Percentiles rank a stretch among this genome's conserved stretches.
These are phyloP conservation scores for Mactromeris polynyma DNA, from an alignment of 2,888 invertebrate genomes.

Conservation along the genomic window DNA sequence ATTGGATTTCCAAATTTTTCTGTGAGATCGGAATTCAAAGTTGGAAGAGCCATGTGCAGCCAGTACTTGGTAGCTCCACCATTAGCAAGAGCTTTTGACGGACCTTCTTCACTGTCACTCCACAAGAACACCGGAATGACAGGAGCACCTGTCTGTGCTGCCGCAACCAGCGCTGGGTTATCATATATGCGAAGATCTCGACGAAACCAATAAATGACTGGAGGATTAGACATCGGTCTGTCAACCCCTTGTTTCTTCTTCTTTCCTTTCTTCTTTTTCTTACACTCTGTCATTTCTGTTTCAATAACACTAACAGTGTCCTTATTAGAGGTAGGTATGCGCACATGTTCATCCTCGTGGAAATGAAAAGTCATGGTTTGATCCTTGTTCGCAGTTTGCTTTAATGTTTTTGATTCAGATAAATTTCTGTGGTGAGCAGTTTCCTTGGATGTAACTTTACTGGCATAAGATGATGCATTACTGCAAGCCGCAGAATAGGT, in stretches of 20 bases:
- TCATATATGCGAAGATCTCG: slow-evolving; percentile 75
- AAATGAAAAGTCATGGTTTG: not conserved
- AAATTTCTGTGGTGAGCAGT: not conserved
- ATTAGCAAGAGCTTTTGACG: slow-evolving; percentile 69
- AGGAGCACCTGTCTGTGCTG: slow-evolving; percentile 62
- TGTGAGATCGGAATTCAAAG: slow-evolving; percentile 58
- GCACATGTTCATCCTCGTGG: not conserved
- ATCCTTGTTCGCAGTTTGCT: not conserved
- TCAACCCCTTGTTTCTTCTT: slow-evolving; percentile 61
- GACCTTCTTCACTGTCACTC: slow-evolving; percentile 74
- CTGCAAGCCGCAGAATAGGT: not conserved
- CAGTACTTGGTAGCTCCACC: slow-evolving; percentile 78
- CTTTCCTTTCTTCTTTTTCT: slow-evolving; percentile 54
- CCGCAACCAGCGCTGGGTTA: slow-evolving; percentile 74
- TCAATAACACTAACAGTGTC: not conserved
- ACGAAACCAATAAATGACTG: slow-evolving; percentile 74
- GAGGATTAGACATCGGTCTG: slow-evolving; percentile 57
- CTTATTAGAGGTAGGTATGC: no score
- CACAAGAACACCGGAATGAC: slow-evolving; percentile 73
- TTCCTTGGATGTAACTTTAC: not conserved
- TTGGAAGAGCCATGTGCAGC: slow-evolving; percentile 73
- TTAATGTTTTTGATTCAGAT: not conserved
- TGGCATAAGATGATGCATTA: not conserved
- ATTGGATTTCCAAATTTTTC: slow-evolving; percentile 68
- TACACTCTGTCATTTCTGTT: not conserved